A percentile compares a stretch with the other conserved stretches of the same genome.
Evolutionary conservation across 2,113 vertebrate genomes (phyloP).

Genomic region (Coptodon rendalli): DNA sequence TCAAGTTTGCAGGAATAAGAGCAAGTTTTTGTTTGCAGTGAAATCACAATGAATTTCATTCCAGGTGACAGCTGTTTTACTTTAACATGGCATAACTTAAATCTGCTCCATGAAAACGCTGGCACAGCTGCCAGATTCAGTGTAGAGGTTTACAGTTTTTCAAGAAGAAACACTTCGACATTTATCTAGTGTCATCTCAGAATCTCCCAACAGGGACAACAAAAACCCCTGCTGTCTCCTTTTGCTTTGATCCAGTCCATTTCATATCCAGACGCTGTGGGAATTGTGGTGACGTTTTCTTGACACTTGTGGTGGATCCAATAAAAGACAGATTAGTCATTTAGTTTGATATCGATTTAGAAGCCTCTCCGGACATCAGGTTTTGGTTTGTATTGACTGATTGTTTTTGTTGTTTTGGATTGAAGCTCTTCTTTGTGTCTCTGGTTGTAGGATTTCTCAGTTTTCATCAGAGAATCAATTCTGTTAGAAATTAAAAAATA

Average conservation of each 20-base stretch:
- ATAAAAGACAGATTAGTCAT: conserved; percentile 7
- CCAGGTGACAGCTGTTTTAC: neutral
- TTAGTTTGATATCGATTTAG: conserved; percentile 27
- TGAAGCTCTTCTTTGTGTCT: neutral
- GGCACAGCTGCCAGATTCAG: neutral
- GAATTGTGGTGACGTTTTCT: conserved; percentile 6
- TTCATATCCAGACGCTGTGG: neutral
- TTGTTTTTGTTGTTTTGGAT: neutral
- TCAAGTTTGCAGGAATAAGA: neutral
- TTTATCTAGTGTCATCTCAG: neutral
- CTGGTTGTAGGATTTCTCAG: neutral
- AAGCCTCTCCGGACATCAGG: neutral
- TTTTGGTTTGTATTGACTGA: neutral
- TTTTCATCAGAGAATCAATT: neutral
- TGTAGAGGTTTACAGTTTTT: neutral
- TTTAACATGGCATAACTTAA: neutral
- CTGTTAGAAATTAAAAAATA: neutral
- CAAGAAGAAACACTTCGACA: neutral
- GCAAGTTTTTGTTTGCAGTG: neutral
- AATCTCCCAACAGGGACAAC: neutral
- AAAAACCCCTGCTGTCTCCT: neutral
- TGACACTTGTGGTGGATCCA: conserved; percentile 10
- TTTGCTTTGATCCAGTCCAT: neutral
- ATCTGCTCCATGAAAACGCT: neutral
- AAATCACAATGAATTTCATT: neutral